A percentile compares a stretch with the other conserved stretches of the same genome.
phyloP scores from a whole-genome alignment of 2,113 vertebrate genomes.

The Atherinomorus stipes region DNA sequence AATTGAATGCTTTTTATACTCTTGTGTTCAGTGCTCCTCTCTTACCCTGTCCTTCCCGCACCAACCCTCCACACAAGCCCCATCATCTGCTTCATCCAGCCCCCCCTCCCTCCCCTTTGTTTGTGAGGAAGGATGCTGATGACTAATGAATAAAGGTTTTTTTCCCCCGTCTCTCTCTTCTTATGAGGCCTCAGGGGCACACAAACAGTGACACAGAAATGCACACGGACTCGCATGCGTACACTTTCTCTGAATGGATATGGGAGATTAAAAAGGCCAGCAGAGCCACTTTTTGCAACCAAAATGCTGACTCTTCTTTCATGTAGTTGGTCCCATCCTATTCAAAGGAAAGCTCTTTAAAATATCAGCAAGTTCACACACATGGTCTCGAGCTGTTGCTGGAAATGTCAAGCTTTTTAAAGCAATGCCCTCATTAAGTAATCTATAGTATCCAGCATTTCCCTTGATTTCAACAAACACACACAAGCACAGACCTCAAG shows the following conservation, averaged over 20 bases:
- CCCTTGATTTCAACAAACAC: constrained; percentile 32
- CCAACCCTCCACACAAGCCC: not conserved
- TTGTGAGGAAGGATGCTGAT: constrained; percentile 49
- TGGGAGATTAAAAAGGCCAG: constrained; percentile 9
- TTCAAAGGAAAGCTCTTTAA: constrained; percentile 25
- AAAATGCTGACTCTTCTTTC: constrained; percentile 53
- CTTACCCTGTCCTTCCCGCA: not conserved
- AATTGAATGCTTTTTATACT: constrained; percentile 82
- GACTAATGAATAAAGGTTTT: constrained; percentile 66
- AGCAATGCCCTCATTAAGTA: constrained; percentile 52
- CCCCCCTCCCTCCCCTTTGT: constrained; percentile 34
- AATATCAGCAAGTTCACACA: constrained; percentile 18
- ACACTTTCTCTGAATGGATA: not conserved
- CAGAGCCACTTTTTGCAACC: constrained; percentile 21
- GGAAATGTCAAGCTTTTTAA: constrained; percentile 57
- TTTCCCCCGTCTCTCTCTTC: constrained; percentile 35
- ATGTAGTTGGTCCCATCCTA: constrained; percentile 24
- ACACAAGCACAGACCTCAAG: constrained; percentile 2
- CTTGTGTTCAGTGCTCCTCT: constrained; percentile 57
- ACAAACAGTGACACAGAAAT: constrained; percentile 26
- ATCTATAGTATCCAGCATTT: constrained; percentile 40
- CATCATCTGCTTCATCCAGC: not conserved
- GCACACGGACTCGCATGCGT: not conserved
- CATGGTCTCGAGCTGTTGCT: constrained; percentile 14
- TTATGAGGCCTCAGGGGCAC: constrained; percentile 50